Evolutionary conservation across 2,797 vertebrate genomes (phyloP).

Genomic region (Sarcoramphus papa): DNA sequence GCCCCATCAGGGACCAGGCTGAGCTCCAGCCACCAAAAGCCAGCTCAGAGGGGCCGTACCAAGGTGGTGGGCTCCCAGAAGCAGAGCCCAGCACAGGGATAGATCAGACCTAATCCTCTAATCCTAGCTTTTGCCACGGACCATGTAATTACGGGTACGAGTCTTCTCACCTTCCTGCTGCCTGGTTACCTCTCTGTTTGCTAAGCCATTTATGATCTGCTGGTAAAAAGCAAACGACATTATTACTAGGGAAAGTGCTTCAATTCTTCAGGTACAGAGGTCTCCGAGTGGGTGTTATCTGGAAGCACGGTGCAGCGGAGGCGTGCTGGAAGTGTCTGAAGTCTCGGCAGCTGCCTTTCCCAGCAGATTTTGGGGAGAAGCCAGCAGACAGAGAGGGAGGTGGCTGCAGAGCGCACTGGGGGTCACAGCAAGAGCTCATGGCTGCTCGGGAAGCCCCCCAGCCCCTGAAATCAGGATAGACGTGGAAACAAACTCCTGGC

Average conservation of each 20-base stretch:
- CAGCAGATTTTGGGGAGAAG: background rate
- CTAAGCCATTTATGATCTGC: background rate
- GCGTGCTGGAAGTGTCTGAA: background rate
- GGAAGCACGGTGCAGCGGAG: background rate
- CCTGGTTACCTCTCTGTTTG: background rate
- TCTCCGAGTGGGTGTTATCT: background rate
- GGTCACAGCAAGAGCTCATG: background rate
- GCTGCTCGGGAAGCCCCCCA: background rate
- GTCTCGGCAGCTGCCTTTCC: background rate
- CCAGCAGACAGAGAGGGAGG: background rate
- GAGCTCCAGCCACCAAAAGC: background rate
- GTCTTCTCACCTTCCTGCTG: background rate
- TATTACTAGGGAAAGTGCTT: background rate
- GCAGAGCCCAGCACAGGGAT: background rate
- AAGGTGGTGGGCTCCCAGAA: background rate
- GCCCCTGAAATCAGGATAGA: background rate
- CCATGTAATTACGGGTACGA: rapidly evolving
- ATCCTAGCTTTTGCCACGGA: background rate
- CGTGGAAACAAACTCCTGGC: background rate
- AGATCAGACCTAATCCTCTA: background rate
- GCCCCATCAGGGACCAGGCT: background rate
- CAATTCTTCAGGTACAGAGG: background rate
- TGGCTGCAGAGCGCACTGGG: background rate
- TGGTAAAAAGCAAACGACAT: background rate
- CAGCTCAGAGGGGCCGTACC: rapidly evolving